Evolutionary conservation across 1,140 invertebrate genomes (phyloP).

Genomic region (Neomicropteryx cornuta): DNA sequence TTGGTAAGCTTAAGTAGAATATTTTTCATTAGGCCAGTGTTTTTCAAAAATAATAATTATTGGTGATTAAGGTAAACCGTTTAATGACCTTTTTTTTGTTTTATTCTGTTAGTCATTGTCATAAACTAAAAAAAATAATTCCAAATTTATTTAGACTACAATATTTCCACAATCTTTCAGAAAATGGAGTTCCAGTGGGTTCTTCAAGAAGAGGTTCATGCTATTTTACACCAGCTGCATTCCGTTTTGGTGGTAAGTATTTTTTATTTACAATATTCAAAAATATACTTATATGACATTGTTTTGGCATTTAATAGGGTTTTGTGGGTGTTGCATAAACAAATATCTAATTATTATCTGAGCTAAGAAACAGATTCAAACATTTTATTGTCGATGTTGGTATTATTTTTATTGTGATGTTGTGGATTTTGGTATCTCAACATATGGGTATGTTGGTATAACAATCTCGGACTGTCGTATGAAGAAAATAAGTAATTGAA

Average conservation of each 20-base stretch:
- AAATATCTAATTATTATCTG: too few relatives aligned
- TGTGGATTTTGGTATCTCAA: too few relatives aligned
- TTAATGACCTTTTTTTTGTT: slow-evolving; percentile 10
- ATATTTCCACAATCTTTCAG: slow-evolving; percentile 42
- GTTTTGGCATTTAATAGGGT: too few relatives aligned
- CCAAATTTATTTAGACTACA: slow-evolving; percentile 11
- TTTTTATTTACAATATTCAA: too few relatives aligned
- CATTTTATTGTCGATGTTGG: too few relatives aligned
- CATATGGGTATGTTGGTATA: too few relatives aligned
- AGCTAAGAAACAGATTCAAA: too few relatives aligned
- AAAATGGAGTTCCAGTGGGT: slow-evolving; percentile 93
- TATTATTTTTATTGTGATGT: too few relatives aligned
- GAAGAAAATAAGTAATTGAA: too few relatives aligned
- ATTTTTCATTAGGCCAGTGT: slow-evolving; percentile 28
- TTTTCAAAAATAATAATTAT: slow-evolving; percentile 14
- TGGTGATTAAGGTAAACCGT: slow-evolving; percentile 13
- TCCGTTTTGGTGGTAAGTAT: slow-evolving; percentile 68
- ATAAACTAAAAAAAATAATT: slow-evolving; percentile 12
- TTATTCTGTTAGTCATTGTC: slow-evolving; percentile 8
- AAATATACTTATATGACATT: too few relatives aligned
- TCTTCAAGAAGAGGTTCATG: slow-evolving; percentile 77
- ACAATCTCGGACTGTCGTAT: too few relatives aligned
- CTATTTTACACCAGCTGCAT: slow-evolving; percentile 72
- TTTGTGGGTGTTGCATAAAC: too few relatives aligned
- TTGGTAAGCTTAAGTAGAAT: slow-evolving; percentile 50